Conservation (phyloP, 2,113 vertebrate species). For the Microtus ochrogaster region DNA sequence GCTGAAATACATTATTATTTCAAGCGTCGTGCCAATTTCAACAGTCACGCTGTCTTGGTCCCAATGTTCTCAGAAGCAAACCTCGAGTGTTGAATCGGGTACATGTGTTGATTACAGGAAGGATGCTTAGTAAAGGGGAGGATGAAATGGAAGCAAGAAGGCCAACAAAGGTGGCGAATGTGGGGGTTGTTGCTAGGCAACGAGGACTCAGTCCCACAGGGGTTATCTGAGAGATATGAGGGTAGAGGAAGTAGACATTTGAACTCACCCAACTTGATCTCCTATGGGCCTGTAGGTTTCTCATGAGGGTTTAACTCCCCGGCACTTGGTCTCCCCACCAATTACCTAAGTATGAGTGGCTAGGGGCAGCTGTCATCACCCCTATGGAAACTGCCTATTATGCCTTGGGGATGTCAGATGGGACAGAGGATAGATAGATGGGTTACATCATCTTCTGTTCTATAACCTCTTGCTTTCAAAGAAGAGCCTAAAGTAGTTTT, state of each 20-base stretch:
- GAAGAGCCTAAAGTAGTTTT: neutral
- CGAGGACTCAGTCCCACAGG: accelerated
- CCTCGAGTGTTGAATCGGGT: neutral
- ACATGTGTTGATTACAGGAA: neutral
- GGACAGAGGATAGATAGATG: neutral
- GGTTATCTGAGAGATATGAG: neutral
- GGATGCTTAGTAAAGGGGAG: neutral
- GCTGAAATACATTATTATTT: neutral
- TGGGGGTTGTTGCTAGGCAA: accelerated
- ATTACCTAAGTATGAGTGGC: neutral
- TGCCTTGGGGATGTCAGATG: neutral
- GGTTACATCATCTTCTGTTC: neutral
- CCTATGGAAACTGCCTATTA: neutral
- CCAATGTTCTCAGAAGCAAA: neutral
- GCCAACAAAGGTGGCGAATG: neutral
- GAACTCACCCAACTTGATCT: neutral
- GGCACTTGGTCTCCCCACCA: neutral
- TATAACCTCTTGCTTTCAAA: neutral
- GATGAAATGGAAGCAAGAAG: neutral
- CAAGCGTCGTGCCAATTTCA: neutral
- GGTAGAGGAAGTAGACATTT: neutral
- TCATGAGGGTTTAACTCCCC: neutral
- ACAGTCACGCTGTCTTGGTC: neutral
- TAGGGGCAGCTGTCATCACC: too few relatives aligned
- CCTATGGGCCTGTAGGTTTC: neutral